Conservation (phyloP, 2,888 invertebrate species). For the Augochlorella aurata region DNA sequence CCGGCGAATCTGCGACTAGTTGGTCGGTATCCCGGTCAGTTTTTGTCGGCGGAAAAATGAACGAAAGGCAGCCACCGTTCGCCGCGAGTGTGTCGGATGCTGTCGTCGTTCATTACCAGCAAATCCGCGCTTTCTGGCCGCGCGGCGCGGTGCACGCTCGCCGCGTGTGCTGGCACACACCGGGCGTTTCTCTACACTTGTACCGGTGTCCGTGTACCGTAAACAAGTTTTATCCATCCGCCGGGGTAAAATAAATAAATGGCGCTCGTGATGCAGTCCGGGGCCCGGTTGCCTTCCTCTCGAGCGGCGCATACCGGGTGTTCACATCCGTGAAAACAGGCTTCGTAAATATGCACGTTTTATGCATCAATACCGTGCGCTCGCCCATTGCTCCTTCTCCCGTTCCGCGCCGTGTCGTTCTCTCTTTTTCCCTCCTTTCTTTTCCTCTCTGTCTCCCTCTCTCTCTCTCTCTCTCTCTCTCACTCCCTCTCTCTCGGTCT, state of each 20-base stretch:
- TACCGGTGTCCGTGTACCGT: slow-evolving; percentile 63
- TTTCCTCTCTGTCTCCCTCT: slow-evolving; percentile 34
- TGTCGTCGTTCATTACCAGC: slow-evolving; percentile 64
- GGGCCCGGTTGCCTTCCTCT: slow-evolving; percentile 72
- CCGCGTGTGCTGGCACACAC: slow-evolving; percentile 40
- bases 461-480: slow-evolving; percentile 29
- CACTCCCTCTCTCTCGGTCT: background rate
- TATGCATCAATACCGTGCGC: slow-evolving; percentile 76
- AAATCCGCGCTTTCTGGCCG: slow-evolving; percentile 59
- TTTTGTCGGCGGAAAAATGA: slow-evolving; percentile 41
- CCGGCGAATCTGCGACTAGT: background rate
- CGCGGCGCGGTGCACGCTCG: background rate
- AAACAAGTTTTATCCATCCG: slow-evolving; percentile 80
- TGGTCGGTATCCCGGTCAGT: background rate
- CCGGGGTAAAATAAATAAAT: slow-evolving; percentile 79
- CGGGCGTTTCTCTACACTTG: slow-evolving; percentile 46
- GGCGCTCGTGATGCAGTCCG: slow-evolving; percentile 73
- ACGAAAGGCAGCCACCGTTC: slow-evolving; percentile 26
- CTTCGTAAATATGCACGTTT: slow-evolving; percentile 79
- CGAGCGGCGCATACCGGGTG: slow-evolving; percentile 78
- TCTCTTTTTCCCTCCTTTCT: slow-evolving; percentile 5
- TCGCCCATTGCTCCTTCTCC: slow-evolving; percentile 57
- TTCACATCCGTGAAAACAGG: slow-evolving; percentile 81
- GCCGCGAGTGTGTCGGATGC: slow-evolving; percentile 54
- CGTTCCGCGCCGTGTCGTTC: slow-evolving; percentile 29